phyloP scores from a whole-genome alignment of 2,888 invertebrate genomes.

The Cremastobaeus sp. region DNA sequence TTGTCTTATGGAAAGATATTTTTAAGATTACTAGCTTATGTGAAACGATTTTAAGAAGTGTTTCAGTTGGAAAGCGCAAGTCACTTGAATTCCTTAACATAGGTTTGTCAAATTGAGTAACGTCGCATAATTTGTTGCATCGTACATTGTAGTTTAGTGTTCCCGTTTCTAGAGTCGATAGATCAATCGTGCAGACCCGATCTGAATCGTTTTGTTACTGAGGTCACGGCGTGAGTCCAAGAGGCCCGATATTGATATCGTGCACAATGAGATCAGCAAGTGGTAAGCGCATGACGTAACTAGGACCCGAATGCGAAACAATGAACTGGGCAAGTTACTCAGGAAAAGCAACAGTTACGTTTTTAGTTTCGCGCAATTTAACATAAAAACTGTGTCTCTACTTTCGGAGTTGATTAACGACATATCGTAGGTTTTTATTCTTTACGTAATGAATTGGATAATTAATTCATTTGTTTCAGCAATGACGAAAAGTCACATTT shows the following conservation, averaged over 20 bases:
- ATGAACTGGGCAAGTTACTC: conserved; percentile 63
- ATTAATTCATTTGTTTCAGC: conserved; percentile 23
- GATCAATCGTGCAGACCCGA: conserved; percentile 29
- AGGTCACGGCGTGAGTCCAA: conserved; percentile 61
- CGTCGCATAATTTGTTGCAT: conserved; percentile 37
- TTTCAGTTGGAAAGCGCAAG: conserved; percentile 10
- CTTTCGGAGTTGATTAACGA: conserved; percentile 12
- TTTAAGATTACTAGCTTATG: no score
- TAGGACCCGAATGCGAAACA: conserved; percentile 65
- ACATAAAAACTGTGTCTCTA: conserved; percentile 26
- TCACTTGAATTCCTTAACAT: conserved; percentile 19
- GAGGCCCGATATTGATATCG: conserved; percentile 63
- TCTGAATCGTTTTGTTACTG: conserved; percentile 52
- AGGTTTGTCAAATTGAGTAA: conserved; percentile 20
- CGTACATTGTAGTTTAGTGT: conserved; percentile 33
- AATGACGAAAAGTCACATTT: conserved; percentile 9
- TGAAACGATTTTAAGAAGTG: no score
- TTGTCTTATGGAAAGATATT: no score
- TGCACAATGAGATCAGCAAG: conserved; percentile 61
- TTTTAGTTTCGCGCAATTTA: conserved; percentile 36
- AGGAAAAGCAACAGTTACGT: conserved; percentile 34
- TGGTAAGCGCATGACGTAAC: conserved; percentile 62
- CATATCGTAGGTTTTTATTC: conserved; percentile 20
- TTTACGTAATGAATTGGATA: conserved; percentile 34
- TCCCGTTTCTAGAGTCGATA: conserved; percentile 28